Conservation (phyloP, 2,888 invertebrate genomes). For the Diploptera punctata region DNA sequence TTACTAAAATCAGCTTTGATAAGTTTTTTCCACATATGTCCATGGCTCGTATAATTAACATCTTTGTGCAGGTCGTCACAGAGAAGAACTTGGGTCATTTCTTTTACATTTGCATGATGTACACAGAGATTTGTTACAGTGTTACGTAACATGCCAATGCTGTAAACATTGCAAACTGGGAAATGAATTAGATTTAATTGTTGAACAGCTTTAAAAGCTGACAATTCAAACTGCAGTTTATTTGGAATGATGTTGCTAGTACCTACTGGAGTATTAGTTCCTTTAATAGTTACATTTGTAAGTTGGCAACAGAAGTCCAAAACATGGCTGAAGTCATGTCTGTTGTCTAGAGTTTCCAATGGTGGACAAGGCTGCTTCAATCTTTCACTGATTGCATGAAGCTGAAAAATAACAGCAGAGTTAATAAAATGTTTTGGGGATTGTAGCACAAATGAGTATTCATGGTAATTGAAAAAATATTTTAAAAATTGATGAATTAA, state of each 20-base stretch:
- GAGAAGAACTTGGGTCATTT: slow-evolving; percentile 79
- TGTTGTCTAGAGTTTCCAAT: slow-evolving; percentile 76
- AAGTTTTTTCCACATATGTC: slow-evolving; percentile 73
- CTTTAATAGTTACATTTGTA: slow-evolving; percentile 69
- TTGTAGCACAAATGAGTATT: too few relatives aligned
- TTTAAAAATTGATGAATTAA: too few relatives aligned
- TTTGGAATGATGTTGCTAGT: slow-evolving; percentile 87
- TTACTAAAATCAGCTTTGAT: slow-evolving; percentile 76
- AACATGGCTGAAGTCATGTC: slow-evolving; percentile 89
- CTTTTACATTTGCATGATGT: slow-evolving; percentile 68
- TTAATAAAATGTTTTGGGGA: too few relatives aligned
- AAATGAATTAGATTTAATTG: slow-evolving; percentile 73
- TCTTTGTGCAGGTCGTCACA: slow-evolving; percentile 84
- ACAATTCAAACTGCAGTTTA: slow-evolving; percentile 78
- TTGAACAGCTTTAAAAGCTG: slow-evolving; percentile 81
- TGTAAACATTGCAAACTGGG: slow-evolving; percentile 71
- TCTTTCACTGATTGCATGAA: slow-evolving; percentile 89
- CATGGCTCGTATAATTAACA: slow-evolving; percentile 56
- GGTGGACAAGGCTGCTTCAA: slow-evolving; percentile 86
- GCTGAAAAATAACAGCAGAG: slow-evolving; percentile 57
- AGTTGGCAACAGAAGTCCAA: slow-evolving; percentile 87
- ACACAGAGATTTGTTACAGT: slow-evolving; percentile 70
- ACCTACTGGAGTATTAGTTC: slow-evolving; percentile 71
- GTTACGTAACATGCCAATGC: slow-evolving; percentile 66
- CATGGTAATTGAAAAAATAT: too few relatives aligned